Conservation (phyloP, 2,888 invertebrate species). For the Adineta ricciae region DNA sequence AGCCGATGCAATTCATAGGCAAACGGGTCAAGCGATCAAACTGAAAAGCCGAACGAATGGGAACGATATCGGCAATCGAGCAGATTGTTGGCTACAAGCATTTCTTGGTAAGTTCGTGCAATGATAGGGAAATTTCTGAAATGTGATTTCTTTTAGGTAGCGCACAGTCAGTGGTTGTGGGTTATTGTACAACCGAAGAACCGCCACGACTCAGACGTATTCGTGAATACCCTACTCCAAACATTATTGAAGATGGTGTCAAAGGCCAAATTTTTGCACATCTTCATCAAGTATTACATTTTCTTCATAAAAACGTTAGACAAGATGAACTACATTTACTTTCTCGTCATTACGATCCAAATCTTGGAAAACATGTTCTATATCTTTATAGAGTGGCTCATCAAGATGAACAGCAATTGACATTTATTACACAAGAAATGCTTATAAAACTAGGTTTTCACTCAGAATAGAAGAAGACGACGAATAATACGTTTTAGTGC, state of each 20-base stretch:
- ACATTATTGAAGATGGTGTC: background rate
- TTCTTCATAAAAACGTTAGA: background rate
- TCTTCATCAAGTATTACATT: background rate
- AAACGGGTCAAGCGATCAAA: background rate
- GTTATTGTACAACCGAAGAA: background rate
- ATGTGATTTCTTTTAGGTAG: background rate
- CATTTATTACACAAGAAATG: background rate
- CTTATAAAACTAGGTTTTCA: background rate
- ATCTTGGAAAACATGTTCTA: background rate
- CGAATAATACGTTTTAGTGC: background rate
- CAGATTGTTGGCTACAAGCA: background rate
- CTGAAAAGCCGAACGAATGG: background rate
- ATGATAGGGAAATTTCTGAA: background rate
- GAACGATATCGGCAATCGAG: background rate
- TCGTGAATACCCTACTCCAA: background rate
- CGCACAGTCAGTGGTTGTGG: background rate
- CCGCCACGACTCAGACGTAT: background rate
- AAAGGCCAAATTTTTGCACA: background rate
- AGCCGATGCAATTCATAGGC: background rate
- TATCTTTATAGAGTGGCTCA: background rate
- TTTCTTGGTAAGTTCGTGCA: background rate
- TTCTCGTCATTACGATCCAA: background rate
- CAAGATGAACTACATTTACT: background rate
- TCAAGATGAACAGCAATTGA: background rate
- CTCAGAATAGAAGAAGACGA: background rate